A percentile compares a stretch with the other conserved stretches of the same genome.
Evolutionary conservation across 2,797 vertebrate species (phyloP).

Genomic region (Ptychobarbus kaznakovi): DNA sequence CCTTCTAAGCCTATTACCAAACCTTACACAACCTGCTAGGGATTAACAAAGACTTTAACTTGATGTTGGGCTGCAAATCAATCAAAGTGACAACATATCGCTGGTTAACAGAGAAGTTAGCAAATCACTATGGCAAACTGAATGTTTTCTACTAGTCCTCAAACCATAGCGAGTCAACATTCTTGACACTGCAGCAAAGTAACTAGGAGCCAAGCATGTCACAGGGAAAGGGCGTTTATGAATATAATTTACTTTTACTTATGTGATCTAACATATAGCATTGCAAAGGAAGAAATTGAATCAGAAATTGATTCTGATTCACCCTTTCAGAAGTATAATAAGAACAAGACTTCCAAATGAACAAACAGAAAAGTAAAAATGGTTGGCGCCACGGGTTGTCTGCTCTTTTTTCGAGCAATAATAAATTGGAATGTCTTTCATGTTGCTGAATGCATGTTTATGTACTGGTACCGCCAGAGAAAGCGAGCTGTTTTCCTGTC

Average conservation of each 20-base stretch:
- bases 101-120: background rate
- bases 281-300: conserved; percentile 5
- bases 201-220: conserved; percentile 22
- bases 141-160: background rate
- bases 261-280: background rate
- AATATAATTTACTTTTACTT: conserved; percentile 3
- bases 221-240: background rate
- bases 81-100: background rate
- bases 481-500: conserved; percentile 69
- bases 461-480: conserved; percentile 51
- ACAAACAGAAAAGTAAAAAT: conserved; percentile 74
- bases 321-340: conserved; percentile 46
- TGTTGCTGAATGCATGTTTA: conserved; percentile 56
- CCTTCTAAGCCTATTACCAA: conserved; percentile 57
- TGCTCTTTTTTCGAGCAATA: conserved; percentile 64
- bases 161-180: background rate
- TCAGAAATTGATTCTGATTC: conserved; percentile 4
- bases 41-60: conserved; percentile 50
- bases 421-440: conserved; percentile 78
- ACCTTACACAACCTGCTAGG: conserved; percentile 35
- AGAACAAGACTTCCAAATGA: conserved; percentile 59
- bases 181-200: conserved; percentile 32
- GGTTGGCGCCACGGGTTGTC: conserved; percentile 68
- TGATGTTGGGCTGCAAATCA: background rate
- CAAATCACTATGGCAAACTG: background rate